Conservation (phyloP, 2,888 invertebrate genomes). For the Ernsta delagoae region DNA sequence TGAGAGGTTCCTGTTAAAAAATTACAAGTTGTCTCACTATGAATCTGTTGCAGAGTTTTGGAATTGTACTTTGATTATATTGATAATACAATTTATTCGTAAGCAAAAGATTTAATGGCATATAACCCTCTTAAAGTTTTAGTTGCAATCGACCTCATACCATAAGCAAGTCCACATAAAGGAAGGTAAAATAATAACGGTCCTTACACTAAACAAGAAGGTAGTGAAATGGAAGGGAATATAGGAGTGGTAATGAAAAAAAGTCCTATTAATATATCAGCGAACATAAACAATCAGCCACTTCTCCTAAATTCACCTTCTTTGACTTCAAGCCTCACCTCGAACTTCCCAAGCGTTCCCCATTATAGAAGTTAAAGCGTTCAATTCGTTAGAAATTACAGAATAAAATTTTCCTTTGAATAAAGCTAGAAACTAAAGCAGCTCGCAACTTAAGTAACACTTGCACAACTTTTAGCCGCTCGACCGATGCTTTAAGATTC, state of each 20-base stretch:
- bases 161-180: no score
- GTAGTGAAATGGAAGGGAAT: no score
- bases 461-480: conserved; percentile 53
- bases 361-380: conserved; percentile 13
- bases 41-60: not conserved
- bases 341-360: not conserved
- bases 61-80: no score
- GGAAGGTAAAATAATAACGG: no score
- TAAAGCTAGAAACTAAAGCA: conserved; percentile 39
- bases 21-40: not conserved
- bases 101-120: no score
- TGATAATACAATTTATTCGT: no score
- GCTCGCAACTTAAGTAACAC: conserved; percentile 52
- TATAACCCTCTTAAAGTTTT: no score
- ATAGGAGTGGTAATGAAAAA: no score
- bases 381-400: conserved; percentile 25
- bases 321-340: not conserved
- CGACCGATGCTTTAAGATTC: conserved; percentile 52
- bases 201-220: no score
- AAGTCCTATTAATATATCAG: no score
- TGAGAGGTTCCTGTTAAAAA: conserved; percentile 7
- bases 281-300: no score
- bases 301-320: not conserved
- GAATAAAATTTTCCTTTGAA: conserved; percentile 36
- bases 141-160: no score